Conservation (phyloP, 2,797 vertebrate species). For the Sebastes melanostomus region DNA sequence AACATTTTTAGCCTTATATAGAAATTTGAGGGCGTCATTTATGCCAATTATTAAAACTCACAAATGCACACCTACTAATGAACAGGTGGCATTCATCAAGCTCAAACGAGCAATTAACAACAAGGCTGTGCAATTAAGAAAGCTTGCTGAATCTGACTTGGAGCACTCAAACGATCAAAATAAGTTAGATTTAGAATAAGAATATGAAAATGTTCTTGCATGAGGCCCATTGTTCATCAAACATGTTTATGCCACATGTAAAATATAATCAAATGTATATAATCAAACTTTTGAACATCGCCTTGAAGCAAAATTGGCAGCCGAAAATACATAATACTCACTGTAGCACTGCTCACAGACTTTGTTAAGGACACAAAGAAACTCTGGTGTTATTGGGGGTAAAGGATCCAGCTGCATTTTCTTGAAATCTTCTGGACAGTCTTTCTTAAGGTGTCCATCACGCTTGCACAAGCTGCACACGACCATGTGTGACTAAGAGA, state of each 20-base stretch:
- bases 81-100: conserved; percentile 4
- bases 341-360: conserved; percentile 92
- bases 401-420: conserved; percentile 90
- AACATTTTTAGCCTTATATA: neutral
- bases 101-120: neutral
- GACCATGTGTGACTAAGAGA: conserved; percentile 87
- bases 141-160: neutral
- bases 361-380: conserved; percentile 85
- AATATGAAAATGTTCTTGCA: neutral
- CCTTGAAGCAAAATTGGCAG: neutral
- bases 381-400: conserved; percentile 86
- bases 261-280: neutral
- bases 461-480: conserved; percentile 94
- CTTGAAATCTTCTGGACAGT: conserved; percentile 97
- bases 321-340: conserved; percentile 77
- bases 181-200: neutral
- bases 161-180: neutral
- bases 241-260: neutral
- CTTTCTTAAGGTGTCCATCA: conserved; percentile 93
- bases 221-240: neutral
- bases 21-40: neutral
- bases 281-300: neutral
- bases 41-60: neutral
- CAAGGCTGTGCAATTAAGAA: neutral
- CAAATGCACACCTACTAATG: neutral